Evolutionary conservation across 2,888 invertebrate species (phyloP), one percentile per base, ranked within the genome.

Genomic region (Ptychoptera albimana): DNA sequence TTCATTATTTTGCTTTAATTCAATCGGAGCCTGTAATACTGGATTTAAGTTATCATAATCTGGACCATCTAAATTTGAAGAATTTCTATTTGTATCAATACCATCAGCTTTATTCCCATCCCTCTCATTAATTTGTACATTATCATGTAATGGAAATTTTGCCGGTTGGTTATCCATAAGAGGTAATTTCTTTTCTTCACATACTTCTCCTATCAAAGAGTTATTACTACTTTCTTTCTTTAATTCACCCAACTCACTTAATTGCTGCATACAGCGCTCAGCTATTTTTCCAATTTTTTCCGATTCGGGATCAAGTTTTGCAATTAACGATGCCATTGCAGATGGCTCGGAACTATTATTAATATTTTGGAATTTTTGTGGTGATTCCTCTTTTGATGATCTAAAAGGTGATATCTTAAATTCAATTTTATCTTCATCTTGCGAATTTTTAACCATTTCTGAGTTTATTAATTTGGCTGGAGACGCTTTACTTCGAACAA

Each of bases 271-370:
- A 48, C 64, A 64, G 14, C 64, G 72, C 63, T 59, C 70, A 53
- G 56, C 70, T 59, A 60, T 73, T 60, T 54, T 71, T 56, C 60
- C 73, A 61, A 59, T 62, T 60, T 59, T 66, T 45, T 59, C 70
- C 58, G 60, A 72, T 61, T 59, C 70, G 62, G 55, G 72, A 63
- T 64, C 69, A 58, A 57, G 59, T 63, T 62, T 73, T 64, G 57
- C 72, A 50, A 61, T 71, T 58, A 55, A 60, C 7, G 23, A 23
- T 23, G 23, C 23, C 23, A 23, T 23, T 23, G 57, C 59, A 0
- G 62, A 59, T n/a, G 60, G 58, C 15, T 63, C 60, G 2, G 57
- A 57, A 46, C 57, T 58, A 1, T 61, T 60, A 46, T 62, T 61
- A 35, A 3, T 23, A 23, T 23, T 23, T 23, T 23, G 23, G 23